Base-by-base conservation (phyloP, 2,797 vertebrate genomes). In the Thalassophryne amazonica region DNA sequence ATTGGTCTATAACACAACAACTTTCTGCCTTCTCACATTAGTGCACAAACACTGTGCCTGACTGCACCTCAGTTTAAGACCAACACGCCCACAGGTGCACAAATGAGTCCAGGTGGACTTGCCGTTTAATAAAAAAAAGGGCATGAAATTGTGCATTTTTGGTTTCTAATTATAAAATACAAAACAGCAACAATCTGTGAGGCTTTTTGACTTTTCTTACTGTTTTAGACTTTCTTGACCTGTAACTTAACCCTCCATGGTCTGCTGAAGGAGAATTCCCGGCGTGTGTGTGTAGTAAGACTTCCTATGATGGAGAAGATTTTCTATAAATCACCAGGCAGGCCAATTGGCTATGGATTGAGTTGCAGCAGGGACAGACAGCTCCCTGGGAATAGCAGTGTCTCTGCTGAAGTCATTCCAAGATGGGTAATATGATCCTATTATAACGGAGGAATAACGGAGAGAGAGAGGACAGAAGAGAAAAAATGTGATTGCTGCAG, bases 401-500 rank as follows among this genome's bases (percentile, higher is more conserved):
- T 86, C 84, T 88, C 85, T 85, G 86, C 74, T 88, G 86, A 90
- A 90, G 89, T 89, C 86, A 89, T 91, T 91, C 89, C 86, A 88
- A 86, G 85, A 84, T 70, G 76, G 80, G 89, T 89, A 91, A 91
- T 91, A 80, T 81, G 84, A 92, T 91, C 86, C 69, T 53, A 70
- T 57, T 73, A 81, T 60, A 73, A 65, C 68, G n/a, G n/a, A 82
- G 78, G 74, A 84, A 84, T 85, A 83, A 84, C 80, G 69, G 47
- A 64, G 80, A 48, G 52, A 50, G 62, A 75, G 61, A 76, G 51
- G 67, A 74, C 69, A 52, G 45, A 25, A 52, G 31, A 37, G 22
- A 60, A 73, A 67, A 72, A 86, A 86, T 82, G 47, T 20, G 87
- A 92, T 89, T 90, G 86, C 83, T 81, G 79, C 34, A 62, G 74